Percentiles rank a stretch among this genome's conserved stretches.
phyloP scores from a whole-genome alignment of 2,797 vertebrate species.

The Danionella dracula region DNA sequence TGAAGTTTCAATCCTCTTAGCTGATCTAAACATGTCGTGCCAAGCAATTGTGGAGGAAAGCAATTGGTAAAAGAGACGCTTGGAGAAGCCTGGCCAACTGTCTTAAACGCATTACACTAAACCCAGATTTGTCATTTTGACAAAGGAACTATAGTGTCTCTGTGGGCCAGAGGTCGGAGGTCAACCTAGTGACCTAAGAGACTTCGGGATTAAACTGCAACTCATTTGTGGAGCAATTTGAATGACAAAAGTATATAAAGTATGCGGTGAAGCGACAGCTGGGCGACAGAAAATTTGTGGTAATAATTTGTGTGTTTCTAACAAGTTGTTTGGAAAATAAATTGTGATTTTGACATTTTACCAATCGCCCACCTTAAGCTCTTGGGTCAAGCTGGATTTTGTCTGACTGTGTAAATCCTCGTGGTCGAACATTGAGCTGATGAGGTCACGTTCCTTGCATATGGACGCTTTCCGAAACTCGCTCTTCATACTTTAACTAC shows the following conservation, averaged over 20 bases:
- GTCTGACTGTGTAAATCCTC: not conserved
- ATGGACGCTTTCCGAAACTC: not conserved
- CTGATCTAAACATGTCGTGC: conserved; percentile 11
- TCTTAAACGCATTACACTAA: conserved; percentile 19
- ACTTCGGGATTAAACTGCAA: not conserved
- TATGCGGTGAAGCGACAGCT: not conserved
- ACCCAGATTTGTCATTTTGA: not conserved
- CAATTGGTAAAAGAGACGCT: not conserved
- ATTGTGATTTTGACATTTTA: not conserved
- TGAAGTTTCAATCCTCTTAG: conserved; percentile 28
- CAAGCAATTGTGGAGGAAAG: not conserved
- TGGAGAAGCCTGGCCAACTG: not conserved
- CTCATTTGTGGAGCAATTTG: not conserved
- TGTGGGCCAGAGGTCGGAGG: not conserved
- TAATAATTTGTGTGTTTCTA: not conserved
- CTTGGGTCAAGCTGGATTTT: not conserved
- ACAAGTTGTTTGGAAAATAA: not conserved
- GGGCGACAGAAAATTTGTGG: not conserved
- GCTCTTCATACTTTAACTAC: too few relatives aligned
- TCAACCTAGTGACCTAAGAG: not conserved
- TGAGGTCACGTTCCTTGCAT: not conserved
- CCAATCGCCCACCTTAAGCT: not conserved
- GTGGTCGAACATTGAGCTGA: not conserved
- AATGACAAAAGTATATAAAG: not conserved
- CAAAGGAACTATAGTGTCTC: not conserved